Evolutionary conservation across 2,888 invertebrate genomes (phyloP).

Genomic region (Stomorhina lunata): DNA sequence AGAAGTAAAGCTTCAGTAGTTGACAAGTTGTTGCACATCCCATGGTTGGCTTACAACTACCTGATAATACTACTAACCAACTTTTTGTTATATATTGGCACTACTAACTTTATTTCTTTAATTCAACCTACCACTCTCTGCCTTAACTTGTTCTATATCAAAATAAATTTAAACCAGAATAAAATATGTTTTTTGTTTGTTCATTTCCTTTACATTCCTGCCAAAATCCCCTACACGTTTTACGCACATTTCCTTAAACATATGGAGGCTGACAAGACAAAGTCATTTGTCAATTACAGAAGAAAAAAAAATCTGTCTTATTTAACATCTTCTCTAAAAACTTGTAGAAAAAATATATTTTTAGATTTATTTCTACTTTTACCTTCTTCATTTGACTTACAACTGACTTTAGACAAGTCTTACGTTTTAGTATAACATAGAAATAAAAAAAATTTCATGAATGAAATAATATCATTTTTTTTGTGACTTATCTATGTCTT

Average conservation of each 20-base stretch:
- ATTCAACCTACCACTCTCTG: background rate
- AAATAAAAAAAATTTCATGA: background rate
- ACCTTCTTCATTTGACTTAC: no score
- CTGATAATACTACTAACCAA: background rate
- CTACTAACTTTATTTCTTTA: background rate
- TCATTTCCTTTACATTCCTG: background rate
- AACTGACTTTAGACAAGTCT: no score
- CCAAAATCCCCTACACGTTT: background rate
- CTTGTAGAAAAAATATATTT: background rate
- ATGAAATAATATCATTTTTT: slow-evolving; percentile 25
- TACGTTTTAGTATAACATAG: no score
- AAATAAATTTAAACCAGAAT: no score
- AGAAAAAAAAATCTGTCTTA: background rate
- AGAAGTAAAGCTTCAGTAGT: background rate
- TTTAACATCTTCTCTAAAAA: background rate
- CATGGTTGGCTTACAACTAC: background rate
- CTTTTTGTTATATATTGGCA: background rate
- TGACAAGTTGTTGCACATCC: slow-evolving; percentile 5
- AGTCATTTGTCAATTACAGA: background rate
- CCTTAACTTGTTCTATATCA: no score
- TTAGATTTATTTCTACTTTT: no score
- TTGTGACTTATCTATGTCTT: slow-evolving; percentile 15
- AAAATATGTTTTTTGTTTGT: background rate
- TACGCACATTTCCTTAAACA: slow-evolving; percentile 6
- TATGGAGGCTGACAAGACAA: slow-evolving; percentile 3